Evolutionary conservation across 37 sponge, comb jelly and placozoan species (phyloP).

Genomic region (Chondrosia reniformis): DNA sequence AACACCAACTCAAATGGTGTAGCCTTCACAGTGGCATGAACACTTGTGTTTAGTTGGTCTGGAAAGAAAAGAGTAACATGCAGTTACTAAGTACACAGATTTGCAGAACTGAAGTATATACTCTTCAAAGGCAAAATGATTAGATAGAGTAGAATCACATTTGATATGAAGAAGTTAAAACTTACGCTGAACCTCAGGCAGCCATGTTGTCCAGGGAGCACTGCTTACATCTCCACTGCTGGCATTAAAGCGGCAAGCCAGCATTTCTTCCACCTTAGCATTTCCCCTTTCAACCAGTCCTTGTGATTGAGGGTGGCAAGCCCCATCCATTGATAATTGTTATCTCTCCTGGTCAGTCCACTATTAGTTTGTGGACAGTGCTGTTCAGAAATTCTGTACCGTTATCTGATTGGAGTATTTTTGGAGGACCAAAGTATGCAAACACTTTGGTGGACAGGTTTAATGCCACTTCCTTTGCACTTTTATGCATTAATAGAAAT

Average conservation of each 20-base stretch:
- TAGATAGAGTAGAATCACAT: background rate
- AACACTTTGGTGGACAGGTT: slow-evolving; percentile 20
- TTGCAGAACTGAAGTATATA: background rate
- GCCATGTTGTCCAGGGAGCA: background rate
- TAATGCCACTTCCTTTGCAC: slow-evolving; percentile 36
- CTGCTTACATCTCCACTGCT: background rate
- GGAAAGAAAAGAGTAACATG: background rate
- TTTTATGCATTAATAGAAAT: slow-evolving; percentile 33
- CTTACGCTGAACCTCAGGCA: slow-evolving; percentile 4
- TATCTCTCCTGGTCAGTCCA: background rate
- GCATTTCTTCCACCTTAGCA: background rate
- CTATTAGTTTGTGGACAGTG: background rate
- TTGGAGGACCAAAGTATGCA: slow-evolving; percentile 22
- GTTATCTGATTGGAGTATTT: slow-evolving; percentile 15
- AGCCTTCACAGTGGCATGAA: slow-evolving; percentile 34
- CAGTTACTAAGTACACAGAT: background rate
- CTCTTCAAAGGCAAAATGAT: background rate
- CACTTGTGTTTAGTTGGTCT: slow-evolving; percentile 38
- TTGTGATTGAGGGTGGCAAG: slow-evolving; percentile 20
- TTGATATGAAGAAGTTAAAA: background rate
- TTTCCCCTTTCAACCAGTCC: slow-evolving; percentile 21
- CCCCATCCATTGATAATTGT: slow-evolving; percentile 17
- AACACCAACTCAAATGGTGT: slow-evolving; percentile 51
- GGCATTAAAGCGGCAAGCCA: slow-evolving; percentile 7
- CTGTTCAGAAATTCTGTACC: slow-evolving; percentile 24